Conservation (phyloP, 2,888 invertebrate species). For the Agrenia bidenticulata region DNA sequence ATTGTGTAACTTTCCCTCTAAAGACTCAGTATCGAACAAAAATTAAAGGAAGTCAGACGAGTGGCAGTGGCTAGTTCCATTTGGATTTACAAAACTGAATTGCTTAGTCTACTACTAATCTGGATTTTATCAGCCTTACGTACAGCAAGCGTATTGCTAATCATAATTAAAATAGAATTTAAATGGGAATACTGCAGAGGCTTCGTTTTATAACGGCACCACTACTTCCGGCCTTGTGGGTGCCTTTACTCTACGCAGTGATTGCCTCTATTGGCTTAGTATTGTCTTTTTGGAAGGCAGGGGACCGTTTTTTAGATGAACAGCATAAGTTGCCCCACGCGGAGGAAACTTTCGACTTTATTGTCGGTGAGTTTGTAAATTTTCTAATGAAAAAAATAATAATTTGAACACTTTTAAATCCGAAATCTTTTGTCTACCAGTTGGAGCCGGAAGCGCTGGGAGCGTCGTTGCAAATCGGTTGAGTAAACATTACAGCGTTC, state of each 20-base stretch:
- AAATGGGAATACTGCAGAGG: too few species aligned
- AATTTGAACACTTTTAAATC: neutral
- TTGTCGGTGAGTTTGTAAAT: slow-evolving; percentile 4
- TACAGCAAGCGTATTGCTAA: too few species aligned
- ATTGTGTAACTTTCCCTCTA: too few species aligned
- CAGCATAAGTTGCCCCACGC: slow-evolving; percentile 3
- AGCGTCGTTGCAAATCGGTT: slow-evolving; percentile 13
- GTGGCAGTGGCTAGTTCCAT: too few species aligned
- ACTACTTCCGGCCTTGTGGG: neutral
- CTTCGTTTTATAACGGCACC: slow-evolving; percentile 6
- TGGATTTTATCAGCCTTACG: too few species aligned
- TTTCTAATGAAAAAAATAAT: neutral
- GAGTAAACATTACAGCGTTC: neutral
- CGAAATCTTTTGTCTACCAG: neutral
- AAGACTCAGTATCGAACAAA: too few species aligned
- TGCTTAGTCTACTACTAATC: too few species aligned
- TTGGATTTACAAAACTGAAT: too few species aligned
- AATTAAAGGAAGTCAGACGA: too few species aligned
- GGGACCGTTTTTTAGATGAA: slow-evolving; percentile 7
- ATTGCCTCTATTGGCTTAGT: neutral
- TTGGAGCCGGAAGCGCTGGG: slow-evolving; percentile 17
- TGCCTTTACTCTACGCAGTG: slow-evolving; percentile 1
- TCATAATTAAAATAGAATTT: too few species aligned
- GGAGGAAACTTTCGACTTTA: slow-evolving; percentile 6
- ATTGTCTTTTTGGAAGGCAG: slow-evolving; percentile 13